These are phyloP conservation scores for Spisula subtruncata DNA, from an alignment of 2,888 invertebrate genomes.

Conservation along the genomic window DNA sequence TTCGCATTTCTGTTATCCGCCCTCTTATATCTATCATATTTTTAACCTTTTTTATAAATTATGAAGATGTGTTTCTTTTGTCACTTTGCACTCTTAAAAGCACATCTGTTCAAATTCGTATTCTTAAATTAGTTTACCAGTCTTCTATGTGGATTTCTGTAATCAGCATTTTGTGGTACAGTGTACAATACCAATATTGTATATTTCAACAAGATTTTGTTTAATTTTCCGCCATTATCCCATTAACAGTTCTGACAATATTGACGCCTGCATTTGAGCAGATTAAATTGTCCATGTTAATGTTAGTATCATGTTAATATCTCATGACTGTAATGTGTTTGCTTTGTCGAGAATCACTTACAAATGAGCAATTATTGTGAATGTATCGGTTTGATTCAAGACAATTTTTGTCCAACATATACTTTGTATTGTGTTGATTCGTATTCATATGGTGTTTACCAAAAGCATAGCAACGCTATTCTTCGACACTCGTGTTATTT, in stretches of 20 bases:
- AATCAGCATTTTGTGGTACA: too few species aligned
- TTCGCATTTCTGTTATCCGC: too few species aligned
- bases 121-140: too few species aligned
- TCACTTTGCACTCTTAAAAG: too few species aligned
- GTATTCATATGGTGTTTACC: neutral
- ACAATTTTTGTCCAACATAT: neutral
- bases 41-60: too few species aligned
- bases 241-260: neutral
- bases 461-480: neutral
- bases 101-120: too few species aligned
- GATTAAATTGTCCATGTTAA: neutral
- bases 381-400: neutral
- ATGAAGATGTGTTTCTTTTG: too few species aligned
- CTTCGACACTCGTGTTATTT: neutral
- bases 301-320: neutral
- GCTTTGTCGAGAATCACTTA: neutral
- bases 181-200: too few species aligned
- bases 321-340: neutral
- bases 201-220: too few species aligned
- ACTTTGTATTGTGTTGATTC: neutral
- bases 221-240: neutral
- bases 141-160: too few species aligned
- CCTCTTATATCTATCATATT: too few species aligned
- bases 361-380: neutral
- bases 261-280: neutral